Conservation (phyloP, 2,113 vertebrate genomes). For the Cyanistes caeruleus region DNA sequence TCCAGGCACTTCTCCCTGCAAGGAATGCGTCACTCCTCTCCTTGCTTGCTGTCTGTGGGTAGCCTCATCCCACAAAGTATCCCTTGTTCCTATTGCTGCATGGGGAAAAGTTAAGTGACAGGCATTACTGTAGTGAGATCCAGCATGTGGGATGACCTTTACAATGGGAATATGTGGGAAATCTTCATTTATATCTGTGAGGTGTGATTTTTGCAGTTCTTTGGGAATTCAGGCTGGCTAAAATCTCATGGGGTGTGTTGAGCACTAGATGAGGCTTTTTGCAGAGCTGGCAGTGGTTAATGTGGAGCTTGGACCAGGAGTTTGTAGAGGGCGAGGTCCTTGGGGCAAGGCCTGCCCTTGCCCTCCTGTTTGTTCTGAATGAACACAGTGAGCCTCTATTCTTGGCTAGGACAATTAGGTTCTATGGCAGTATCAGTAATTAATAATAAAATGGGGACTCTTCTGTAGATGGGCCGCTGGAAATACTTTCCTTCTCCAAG, state of each 20-base stretch:
- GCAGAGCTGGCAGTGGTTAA: background rate
- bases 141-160: background rate
- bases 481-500: conserved; percentile 50
- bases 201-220: background rate
- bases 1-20: background rate
- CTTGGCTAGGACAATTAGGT: conserved; percentile 1
- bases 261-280: background rate
- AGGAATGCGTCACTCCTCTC: background rate
- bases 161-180: background rate
- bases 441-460: conserved; percentile 52
- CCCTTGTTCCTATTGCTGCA: background rate
- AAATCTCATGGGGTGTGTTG: background rate
- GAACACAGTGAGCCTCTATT: conserved; percentile 14
- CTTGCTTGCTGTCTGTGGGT: rapidly evolving
- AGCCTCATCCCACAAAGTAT: background rate
- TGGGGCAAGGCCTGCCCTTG: conserved; percentile 9
- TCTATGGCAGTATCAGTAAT: conserved; percentile 48
- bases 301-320: background rate
- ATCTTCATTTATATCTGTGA: background rate
- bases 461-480: conserved; percentile 18
- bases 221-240: rapidly evolving
- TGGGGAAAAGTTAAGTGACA: background rate
- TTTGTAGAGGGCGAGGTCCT: background rate
- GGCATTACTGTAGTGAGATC: background rate
- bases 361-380: background rate